Evolutionary conservation across 2,888 invertebrate genomes (phyloP), one percentile per base, ranked within the genome.

Genomic region (Bombylius major): DNA sequence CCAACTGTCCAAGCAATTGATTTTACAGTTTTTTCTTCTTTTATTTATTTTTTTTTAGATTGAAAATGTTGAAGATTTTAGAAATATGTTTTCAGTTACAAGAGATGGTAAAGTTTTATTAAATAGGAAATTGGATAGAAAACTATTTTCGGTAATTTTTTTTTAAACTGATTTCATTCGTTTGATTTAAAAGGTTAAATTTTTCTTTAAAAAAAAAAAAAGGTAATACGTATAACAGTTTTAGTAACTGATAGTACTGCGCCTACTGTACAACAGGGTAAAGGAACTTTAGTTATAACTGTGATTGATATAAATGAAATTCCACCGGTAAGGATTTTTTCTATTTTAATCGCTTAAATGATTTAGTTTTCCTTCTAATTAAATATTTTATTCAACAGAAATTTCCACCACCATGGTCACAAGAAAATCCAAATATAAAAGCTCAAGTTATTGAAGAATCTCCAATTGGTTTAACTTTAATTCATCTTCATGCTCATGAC

Each of bases 211-310:
- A n/a, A n/a, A n/a, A n/a, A 23, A 23, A 23, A 23, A 23, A 23
- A 69, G 68, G 83, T 87, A 0, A 79, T 95, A 34, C 82, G 87
- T 13, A 79, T 92, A 53, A 86, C 87, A 0, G 85, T 91, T 1
- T 73, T 84, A 23, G 93, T 90, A 3, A 85, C 84, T 1, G 95
- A 94, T 67, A 83, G 84, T 1, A 87, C 88, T 0, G 92, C 93
- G 0, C 80, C 83, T 0, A 82, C 81, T 0, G 74, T 85, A 1
- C 93, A 93, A 65, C 83, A 84, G 71, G 92, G 91, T 81, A 76
- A 69, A 56, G 82, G 82, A 6, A 73, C 81, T 60, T 68, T 82
- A 32, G 81, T 83, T 59, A 81, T 86, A 61, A 83, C 81, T 23
- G 82, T 86, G 58, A 82, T 83, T 39, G 85, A 84, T 65, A 83